Evolutionary conservation across 1,140 invertebrate species (phyloP).

Genomic region (Nasonia longicornis): DNA sequence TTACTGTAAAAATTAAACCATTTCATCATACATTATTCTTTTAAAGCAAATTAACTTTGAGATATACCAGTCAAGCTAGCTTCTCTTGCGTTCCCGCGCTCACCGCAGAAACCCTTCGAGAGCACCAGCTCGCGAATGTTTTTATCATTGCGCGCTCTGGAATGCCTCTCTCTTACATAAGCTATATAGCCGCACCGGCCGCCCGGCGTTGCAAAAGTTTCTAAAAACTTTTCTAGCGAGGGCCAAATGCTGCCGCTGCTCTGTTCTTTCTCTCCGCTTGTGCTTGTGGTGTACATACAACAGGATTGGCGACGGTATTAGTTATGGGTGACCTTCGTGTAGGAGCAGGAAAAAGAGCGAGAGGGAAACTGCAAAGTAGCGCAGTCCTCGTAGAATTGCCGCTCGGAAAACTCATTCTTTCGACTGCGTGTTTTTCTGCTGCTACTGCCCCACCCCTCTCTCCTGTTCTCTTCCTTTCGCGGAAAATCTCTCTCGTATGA

Average conservation of each 20-base stretch:
- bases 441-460: not conserved
- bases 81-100: not conserved
- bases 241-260: not conserved
- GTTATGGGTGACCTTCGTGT: constrained; percentile 10
- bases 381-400: not conserved
- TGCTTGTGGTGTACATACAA: not conserved
- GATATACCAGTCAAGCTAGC: constrained; percentile 3
- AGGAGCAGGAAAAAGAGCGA: not conserved
- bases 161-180: constrained; percentile 13
- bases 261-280: no score
- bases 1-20: not conserved
- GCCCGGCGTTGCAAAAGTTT: constrained; percentile 13
- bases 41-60: constrained; percentile 10
- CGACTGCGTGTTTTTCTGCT: not conserved
- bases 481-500: not conserved
- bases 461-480: not conserved
- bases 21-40: not conserved
- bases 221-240: constrained; percentile 34
- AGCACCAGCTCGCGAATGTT: constrained; percentile 16
- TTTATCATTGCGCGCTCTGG: constrained; percentile 8
- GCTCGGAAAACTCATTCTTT: constrained; percentile 30
- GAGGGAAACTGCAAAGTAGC: constrained; percentile 16
- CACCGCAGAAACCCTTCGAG: constrained; percentile 4
- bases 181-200: not conserved
- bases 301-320: constrained; percentile 15